Base-by-base conservation (phyloP, 2,113 vertebrate species). In the Eclectus roratus region DNA sequence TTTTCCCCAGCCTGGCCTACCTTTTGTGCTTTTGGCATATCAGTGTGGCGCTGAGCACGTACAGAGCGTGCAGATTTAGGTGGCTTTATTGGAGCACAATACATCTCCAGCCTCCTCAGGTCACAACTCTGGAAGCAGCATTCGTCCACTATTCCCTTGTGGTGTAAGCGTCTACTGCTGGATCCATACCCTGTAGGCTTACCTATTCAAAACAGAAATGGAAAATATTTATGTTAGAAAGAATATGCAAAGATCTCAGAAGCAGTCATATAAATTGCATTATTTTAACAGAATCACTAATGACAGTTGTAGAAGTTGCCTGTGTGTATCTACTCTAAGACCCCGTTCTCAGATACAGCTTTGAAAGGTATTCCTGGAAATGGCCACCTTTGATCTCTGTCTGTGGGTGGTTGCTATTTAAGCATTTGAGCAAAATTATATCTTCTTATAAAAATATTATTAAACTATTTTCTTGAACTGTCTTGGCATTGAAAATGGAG, bases 81-180 rank as follows among this genome's bases (percentile, higher is more conserved):
- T 19, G 99, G 97, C 95, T 99, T 99, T 94, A 98, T 98, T 17
- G 99, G 99, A 14, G 99, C 99, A 28, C 99, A 99, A 96, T 99
- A 99, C 99, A 99, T 99, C 98, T 99, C 99, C 95, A 99, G 98
- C 94, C 99, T 98, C 93, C 98, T 98, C 97, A 99, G 98, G 96
- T 99, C 99, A 93, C 99, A 99, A 91, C 99, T 99, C 97, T 99
- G 99, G 98, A 99, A 99, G 98, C 99, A 99, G 98, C 99, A 99
- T 94, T 99, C 99, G 11, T 99, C 98, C 97, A 99, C 99, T 55
- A 99, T 99, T 96, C 99, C 99, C 44, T 98, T 98, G 97, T 98
- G 98, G 72, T 98, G 98, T n/a, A 98, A 97, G 84, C 99, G 98
- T 93, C 99, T 98, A 92, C 98, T 98, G 96, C 97, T 99, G 91